phyloP scores from a whole-genome alignment of 2,797 vertebrate species.

The Trichosurus vulpecula region DNA sequence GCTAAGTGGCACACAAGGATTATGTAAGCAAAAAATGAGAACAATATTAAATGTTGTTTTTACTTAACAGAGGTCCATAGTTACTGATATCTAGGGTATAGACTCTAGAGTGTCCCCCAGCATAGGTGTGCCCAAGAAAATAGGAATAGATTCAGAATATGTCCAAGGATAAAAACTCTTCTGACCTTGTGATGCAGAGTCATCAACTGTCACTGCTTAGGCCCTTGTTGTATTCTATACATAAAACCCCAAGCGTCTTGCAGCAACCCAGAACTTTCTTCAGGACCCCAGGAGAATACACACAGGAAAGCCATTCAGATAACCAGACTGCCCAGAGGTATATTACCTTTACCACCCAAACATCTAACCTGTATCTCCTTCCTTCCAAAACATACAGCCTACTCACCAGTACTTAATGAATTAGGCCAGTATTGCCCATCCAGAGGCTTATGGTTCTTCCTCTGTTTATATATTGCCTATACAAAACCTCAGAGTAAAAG shows the following conservation, averaged over 20 bases:
- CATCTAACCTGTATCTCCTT: background rate
- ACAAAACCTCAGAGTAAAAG: background rate
- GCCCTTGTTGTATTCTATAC: background rate
- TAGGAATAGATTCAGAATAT: background rate
- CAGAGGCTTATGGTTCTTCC: background rate
- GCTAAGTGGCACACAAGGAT: background rate
- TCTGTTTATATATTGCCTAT: background rate
- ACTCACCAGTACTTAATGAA: background rate
- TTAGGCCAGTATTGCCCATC: background rate
- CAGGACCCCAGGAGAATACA: background rate
- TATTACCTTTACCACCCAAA: background rate
- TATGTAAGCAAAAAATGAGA: background rate
- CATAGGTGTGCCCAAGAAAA: background rate
- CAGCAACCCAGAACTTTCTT: background rate
- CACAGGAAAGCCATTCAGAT: background rate
- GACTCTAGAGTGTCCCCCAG: background rate
- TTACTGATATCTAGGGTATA: background rate
- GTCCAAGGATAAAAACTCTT: background rate
- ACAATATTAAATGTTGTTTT: background rate
- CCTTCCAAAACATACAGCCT: background rate
- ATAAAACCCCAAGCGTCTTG: background rate
- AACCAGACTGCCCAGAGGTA: background rate
- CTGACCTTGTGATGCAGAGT: background rate
- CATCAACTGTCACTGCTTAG: background rate
- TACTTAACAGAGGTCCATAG: background rate